Conservation (phyloP, 2,888 invertebrate species). For the Tetheella fluctuosa region DNA sequence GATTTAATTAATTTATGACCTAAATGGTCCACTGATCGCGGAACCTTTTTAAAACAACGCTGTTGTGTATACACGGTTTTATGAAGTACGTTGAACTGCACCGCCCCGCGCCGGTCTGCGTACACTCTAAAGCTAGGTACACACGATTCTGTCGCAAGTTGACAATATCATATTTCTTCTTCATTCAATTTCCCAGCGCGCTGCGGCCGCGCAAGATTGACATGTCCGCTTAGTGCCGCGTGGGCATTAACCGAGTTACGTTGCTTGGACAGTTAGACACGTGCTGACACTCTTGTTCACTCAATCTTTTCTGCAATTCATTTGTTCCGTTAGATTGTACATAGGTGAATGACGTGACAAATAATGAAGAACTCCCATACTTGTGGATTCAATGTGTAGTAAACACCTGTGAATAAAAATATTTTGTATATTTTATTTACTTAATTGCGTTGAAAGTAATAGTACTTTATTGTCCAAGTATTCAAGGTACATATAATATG, state of each 20-base stretch:
- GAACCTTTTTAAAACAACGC: neutral
- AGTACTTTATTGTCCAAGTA: too few relatives aligned
- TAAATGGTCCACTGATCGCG: neutral
- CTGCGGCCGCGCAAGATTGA: conserved; percentile 55
- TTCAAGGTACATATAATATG: too few relatives aligned
- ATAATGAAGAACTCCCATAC: too few relatives aligned
- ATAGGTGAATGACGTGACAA: too few relatives aligned
- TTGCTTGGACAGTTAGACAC: conserved; percentile 31
- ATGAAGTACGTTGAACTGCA: conserved; percentile 49
- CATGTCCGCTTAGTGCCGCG: conserved; percentile 63
- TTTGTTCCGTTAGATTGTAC: neutral
- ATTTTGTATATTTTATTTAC: too few relatives aligned
- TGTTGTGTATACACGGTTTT: conserved; percentile 19
- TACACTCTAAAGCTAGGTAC: conserved; percentile 30
- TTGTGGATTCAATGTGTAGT: too few relatives aligned
- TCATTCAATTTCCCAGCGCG: conserved; percentile 71
- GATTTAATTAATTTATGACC: too few relatives aligned
- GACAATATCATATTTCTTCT: conserved; percentile 74
- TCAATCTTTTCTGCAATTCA: conserved; percentile 17
- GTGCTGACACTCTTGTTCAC: conserved; percentile 35
- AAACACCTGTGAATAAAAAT: too few relatives aligned
- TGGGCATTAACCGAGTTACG: conserved; percentile 56
- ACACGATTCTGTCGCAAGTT: conserved; percentile 50
- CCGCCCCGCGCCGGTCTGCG: conserved; percentile 28
- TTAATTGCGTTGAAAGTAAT: too few relatives aligned